A percentile compares a stretch with the other conserved stretches of the same genome.
phyloP scores from a whole-genome alignment of 1,140 invertebrate species.

The Vanessa tameamea region DNA sequence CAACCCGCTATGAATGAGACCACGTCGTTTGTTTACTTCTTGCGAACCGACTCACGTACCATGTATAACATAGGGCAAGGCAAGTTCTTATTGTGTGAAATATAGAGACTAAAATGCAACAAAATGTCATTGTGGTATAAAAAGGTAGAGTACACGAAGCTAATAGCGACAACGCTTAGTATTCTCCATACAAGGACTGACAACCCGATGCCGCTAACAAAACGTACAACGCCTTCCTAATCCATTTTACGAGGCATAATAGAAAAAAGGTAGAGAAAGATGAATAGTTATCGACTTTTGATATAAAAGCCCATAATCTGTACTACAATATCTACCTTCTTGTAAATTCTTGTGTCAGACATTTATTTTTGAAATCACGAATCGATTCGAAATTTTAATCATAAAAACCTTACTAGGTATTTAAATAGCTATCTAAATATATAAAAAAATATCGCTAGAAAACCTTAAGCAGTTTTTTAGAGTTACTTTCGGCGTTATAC shows the following conservation, averaged over 20 bases:
- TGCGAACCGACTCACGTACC: background rate
- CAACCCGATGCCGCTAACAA: background rate
- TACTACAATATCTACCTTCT: too few species aligned
- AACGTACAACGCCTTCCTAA: background rate
- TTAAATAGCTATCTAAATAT: too few species aligned
- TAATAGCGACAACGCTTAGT: constrained; percentile 4
- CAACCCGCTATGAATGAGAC: background rate
- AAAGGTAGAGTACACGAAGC: background rate
- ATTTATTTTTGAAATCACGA: too few species aligned
- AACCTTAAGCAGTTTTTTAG: too few species aligned
- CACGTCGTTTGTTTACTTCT: constrained; percentile 1
- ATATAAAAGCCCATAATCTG: too few species aligned
- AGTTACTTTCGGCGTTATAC: background rate
- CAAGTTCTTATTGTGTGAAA: background rate
- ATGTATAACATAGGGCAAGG: background rate
- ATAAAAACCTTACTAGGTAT: too few species aligned
- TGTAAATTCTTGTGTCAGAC: too few species aligned
- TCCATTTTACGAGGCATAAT: background rate
- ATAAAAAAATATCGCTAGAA: too few species aligned
- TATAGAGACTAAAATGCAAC: background rate
- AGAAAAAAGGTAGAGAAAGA: background rate
- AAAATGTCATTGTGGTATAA: background rate
- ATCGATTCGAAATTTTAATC: too few species aligned
- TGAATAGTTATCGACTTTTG: too few species aligned
- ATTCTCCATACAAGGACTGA: background rate